Conservation (phyloP, 1,140 invertebrate genomes). For the Cyclargus thomasi region DNA sequence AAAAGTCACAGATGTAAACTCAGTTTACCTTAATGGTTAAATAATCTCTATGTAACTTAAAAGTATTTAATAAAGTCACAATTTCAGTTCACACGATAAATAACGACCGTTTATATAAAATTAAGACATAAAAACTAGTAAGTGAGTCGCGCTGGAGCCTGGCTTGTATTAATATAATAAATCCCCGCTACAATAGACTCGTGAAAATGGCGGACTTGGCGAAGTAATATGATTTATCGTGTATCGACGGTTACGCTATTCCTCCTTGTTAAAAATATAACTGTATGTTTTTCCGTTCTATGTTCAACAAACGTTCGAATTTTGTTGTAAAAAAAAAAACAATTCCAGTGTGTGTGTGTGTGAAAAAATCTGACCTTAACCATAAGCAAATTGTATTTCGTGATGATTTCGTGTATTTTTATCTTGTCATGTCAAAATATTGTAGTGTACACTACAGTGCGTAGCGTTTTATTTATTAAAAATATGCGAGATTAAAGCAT, state of each 20-base stretch:
- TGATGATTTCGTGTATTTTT: too few relatives aligned
- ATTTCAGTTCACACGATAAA: background rate
- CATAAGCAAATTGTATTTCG: too few relatives aligned
- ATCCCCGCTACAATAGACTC: background rate
- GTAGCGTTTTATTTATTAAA: too few relatives aligned
- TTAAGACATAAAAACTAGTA: slow-evolving; percentile 1
- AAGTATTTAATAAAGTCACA: background rate
- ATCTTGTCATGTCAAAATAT: too few relatives aligned
- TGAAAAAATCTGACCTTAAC: too few relatives aligned
- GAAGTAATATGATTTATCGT: background rate
- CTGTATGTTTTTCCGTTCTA: background rate
- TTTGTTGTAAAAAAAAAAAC: background rate
- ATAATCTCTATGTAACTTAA: too few relatives aligned
- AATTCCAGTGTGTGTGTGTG: too few relatives aligned
- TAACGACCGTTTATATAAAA: background rate
- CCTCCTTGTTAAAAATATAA: background rate
- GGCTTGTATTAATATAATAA: background rate
- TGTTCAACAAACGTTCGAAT: too few relatives aligned
- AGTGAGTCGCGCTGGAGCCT: background rate
- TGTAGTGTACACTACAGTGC: too few relatives aligned
- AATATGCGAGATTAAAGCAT: too few relatives aligned
- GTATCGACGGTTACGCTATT: background rate
- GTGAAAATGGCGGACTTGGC: slow-evolving; percentile 2
- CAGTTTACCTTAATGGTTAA: too few relatives aligned
- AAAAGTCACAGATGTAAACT: too few relatives aligned